Base-by-base conservation (phyloP, 1,140 invertebrate genomes). In the Harpegnathos saltator region DNA sequence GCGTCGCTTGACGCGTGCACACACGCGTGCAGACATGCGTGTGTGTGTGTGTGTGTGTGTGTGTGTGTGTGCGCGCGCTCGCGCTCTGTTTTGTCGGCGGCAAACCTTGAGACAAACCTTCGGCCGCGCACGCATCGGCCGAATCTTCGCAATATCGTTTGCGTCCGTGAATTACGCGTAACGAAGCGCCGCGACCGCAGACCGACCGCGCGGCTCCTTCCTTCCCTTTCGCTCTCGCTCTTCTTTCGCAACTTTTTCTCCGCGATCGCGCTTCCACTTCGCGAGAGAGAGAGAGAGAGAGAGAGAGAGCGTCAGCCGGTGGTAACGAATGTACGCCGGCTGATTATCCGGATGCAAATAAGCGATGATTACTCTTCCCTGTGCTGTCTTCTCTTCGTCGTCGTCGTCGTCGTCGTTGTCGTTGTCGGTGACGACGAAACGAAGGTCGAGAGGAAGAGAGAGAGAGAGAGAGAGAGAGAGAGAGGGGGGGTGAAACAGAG, bases 261-360 rank as follows among this genome's bases (percentile, higher is more conserved):
- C n/a, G 15, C 12, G 19, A 29, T 24, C 24, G 15, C 24, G 1
- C 12, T 68, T 26, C 14, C n/a, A 29, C 38, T 24, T 68, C 9
- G 61, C 19, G n/a, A n/a, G n/a, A n/a, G n/a, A n/a, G n/a, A n/a
- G n/a, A n/a, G n/a, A n/a, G n/a, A n/a, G n/a, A n/a, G n/a, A n/a
- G n/a, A n/a, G n/a, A n/a, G 38, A 48, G 19, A 22, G 12, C 14
- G 33, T 4, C 1, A 9, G 44, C 11, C 14, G 50, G 5, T 33
- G 4, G 59, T 24, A 54, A 66, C 26, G 52, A 68, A 74, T 52
- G 56, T 48, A 44, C n/a, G 71, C 26, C 29, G 69, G 17, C 24
- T 59, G 58, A 85, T 86, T 74, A 74, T 85, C 80, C 17, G 58
- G 50, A 75, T 69, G 69, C 71, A 78, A 77, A 72, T 83, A 22